These are phyloP conservation scores for Motacilla alba DNA, from an alignment of 2,113 vertebrate genomes.

Conservation along the genomic window DNA sequence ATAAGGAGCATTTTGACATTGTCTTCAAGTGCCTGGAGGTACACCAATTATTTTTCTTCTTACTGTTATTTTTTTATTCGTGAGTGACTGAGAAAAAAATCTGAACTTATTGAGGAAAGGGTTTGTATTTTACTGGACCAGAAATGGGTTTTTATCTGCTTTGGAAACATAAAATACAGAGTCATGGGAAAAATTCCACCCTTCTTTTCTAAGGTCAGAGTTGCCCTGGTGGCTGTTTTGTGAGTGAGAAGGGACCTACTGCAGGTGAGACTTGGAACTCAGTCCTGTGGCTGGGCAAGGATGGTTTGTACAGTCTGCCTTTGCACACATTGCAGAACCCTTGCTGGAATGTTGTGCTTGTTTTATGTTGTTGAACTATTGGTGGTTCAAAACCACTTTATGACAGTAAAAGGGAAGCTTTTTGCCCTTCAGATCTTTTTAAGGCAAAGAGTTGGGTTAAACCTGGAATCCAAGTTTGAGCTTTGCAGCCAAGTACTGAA, in stretches of 20 bases:
- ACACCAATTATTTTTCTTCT: not conserved
- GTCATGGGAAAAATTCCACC: not conserved
- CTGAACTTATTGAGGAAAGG: not conserved
- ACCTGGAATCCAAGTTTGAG: not conserved
- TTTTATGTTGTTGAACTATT: not conserved
- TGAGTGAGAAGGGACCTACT: not conserved
- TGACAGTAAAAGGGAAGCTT: not conserved
- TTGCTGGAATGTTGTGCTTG: not conserved
- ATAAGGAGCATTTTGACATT: slow-evolving; percentile 83
- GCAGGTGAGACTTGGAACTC: not conserved
- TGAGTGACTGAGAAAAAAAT: not conserved
- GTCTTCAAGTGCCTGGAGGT: slow-evolving; percentile 89
- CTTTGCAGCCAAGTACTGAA: not conserved
- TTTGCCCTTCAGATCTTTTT: not conserved
- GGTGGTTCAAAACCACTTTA: not conserved
- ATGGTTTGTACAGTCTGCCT: not conserved
- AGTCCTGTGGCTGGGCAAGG: not conserved
- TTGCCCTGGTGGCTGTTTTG: not conserved
- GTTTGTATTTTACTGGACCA: not conserved
- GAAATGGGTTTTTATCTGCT: not conserved
- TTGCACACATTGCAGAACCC: not conserved
- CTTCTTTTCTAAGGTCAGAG: not conserved
- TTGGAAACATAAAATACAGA: not conserved
- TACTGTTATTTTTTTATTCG: not conserved
- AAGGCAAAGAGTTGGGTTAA: not conserved